These are phyloP conservation scores for Xerus rutilus DNA, from an alignment of 2,797 vertebrate genomes.

Conservation along the genomic window DNA sequence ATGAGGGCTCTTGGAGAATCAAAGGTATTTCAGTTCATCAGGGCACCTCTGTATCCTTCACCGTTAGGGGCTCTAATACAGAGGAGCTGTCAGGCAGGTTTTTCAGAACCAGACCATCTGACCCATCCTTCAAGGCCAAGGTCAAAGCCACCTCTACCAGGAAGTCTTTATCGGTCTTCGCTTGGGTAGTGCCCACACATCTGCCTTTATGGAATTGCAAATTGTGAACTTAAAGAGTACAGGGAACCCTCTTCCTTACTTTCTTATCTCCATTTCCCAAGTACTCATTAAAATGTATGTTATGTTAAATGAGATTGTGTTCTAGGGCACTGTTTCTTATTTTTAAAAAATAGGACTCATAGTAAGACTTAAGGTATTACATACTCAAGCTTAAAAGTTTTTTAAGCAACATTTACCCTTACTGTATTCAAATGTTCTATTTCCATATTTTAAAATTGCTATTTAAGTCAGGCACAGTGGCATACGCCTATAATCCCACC, in stretches of 20 bases:
- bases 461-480: not conserved
- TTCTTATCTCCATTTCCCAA: not conserved
- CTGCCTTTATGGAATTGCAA: not conserved
- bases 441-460: conserved; percentile 19
- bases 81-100: not conserved
- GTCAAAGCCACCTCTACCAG: not conserved
- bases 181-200: not conserved
- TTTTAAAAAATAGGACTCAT: not conserved
- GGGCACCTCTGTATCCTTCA: not conserved
- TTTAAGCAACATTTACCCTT: not conserved
- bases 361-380: not conserved
- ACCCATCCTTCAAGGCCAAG: not conserved
- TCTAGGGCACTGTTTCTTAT: not conserved
- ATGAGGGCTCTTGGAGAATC: conserved; percentile 36
- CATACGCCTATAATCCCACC: too few relatives aligned
- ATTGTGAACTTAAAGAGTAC: not conserved
- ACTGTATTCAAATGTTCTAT: not conserved
- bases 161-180: not conserved
- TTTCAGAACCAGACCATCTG: conserved; percentile 2
- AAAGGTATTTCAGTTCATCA: not conserved
- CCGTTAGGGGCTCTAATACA: not conserved
- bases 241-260: not conserved
- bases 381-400: not conserved
- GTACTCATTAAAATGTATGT: not conserved
- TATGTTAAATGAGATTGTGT: not conserved